A percentile compares a stretch with the other conserved stretches of the same genome.
Evolutionary conservation across 2,888 invertebrate genomes (phyloP).

Genomic region (Uropetala carovei): DNA sequence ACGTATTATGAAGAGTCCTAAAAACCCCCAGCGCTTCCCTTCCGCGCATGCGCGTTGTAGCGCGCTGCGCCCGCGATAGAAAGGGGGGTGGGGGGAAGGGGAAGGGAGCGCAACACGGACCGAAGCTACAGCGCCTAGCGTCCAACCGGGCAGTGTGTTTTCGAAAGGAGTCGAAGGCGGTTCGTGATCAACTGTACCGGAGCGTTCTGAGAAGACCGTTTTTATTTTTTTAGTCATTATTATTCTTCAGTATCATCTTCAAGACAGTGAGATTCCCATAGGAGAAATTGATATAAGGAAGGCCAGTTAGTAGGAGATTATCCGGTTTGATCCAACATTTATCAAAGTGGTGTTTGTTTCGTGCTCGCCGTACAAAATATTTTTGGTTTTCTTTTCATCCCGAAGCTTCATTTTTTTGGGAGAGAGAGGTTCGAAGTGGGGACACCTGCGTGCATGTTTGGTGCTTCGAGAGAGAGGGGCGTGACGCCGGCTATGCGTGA

Average conservation of each 20-base stretch:
- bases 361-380: not conserved
- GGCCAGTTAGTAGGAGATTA: no score
- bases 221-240: no score
- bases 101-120: not conserved
- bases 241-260: not conserved
- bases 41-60: conserved; percentile 19
- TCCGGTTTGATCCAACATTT: no score
- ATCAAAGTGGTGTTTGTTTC: not conserved
- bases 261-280: no score
- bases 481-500: conserved; percentile 11
- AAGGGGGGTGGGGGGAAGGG: not conserved
- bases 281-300: no score
- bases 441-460: not conserved
- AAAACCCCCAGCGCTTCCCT: not conserved
- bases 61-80: not conserved
- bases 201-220: not conserved
- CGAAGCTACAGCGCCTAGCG: not conserved
- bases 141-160: conserved; percentile 35
- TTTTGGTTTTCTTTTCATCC: not conserved
- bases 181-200: not conserved
- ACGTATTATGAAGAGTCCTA: not conserved
- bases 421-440: not conserved
- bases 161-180: not conserved
- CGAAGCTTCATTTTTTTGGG: not conserved
- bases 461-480: not conserved